A percentile compares a stretch with the other conserved stretches of the same genome.
Conservation (phyloP, 2,797 vertebrate genomes). For the Garrulus glandarius region DNA sequence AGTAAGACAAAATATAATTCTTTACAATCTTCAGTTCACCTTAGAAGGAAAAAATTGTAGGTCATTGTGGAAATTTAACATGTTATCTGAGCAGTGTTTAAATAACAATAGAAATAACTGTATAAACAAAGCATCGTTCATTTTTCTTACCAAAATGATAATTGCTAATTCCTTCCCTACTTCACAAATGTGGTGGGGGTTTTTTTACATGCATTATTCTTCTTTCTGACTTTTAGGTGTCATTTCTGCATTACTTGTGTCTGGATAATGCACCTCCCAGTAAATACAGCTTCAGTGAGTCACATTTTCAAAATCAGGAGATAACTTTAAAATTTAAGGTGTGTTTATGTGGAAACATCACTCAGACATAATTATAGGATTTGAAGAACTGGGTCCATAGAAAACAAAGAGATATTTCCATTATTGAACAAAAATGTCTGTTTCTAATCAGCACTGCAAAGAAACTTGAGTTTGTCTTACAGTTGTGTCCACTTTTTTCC, state of each 20-base stretch:
- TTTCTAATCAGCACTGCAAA: not conserved
- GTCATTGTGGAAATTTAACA: not conserved
- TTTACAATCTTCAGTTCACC: not conserved
- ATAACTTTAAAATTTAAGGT: not conserved
- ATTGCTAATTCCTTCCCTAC: not conserved
- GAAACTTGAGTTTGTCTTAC: not conserved
- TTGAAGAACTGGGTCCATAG: not conserved
- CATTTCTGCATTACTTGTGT: not conserved
- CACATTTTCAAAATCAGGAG: not conserved
- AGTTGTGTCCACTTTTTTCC: not conserved
- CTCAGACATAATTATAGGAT: not conserved
- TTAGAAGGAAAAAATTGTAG: not conserved
- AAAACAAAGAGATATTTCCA: not conserved
- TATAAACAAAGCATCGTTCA: not conserved
- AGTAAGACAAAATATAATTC: not conserved
- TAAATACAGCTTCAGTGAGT: not conserved
- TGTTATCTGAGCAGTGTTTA: not conserved
- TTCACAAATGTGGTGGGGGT: rapidly evolving
- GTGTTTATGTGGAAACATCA: not conserved
- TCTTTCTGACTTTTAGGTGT: not conserved
- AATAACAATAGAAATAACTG: not conserved
- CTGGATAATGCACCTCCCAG: not conserved
- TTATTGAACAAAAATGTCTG: not conserved
- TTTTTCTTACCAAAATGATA: not conserved
- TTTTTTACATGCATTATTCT: not conserved